Conservation (phyloP, 2,888 invertebrate species). For the Synergus gifuensis region DNA sequence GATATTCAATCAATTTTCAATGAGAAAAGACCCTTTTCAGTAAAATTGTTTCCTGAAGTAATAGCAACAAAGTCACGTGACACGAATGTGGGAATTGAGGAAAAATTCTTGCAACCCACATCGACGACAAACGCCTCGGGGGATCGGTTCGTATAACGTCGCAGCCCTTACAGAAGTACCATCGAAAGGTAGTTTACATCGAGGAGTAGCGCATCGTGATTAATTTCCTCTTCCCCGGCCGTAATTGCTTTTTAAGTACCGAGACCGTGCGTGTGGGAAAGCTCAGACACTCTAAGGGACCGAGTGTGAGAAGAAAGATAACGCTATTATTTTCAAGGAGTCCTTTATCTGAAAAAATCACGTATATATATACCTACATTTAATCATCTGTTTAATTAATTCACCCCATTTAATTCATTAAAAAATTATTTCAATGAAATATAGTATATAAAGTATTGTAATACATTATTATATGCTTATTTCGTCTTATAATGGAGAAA, state of each 20-base stretch:
- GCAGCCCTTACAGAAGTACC: conserved; percentile 62
- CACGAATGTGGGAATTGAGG: not conserved
- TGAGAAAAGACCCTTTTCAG: not conserved
- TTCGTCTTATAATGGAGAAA: not conserved
- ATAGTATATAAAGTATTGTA: too few relatives aligned
- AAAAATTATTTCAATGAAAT: too few relatives aligned
- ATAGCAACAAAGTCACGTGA: conserved; percentile 14
- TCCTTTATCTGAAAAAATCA: not conserved
- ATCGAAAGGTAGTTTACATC: conserved; percentile 72
- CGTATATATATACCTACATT: not conserved
- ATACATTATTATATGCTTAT: too few relatives aligned
- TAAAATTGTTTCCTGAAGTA: not conserved
- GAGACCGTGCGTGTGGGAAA: conserved; percentile 55
- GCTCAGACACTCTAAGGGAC: conserved; percentile 27
- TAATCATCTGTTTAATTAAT: not conserved
- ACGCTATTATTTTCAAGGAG: conserved; percentile 13
- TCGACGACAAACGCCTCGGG: conserved; percentile 57
- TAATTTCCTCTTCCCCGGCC: conserved; percentile 68
- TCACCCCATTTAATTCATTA: not conserved
- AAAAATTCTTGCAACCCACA: conserved; percentile 26
- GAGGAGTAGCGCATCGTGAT: conserved; percentile 66
- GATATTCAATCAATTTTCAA: not conserved
- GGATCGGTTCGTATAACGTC: conserved; percentile 57
- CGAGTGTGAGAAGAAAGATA: conserved; percentile 38
- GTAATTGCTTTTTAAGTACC: conserved; percentile 72